These are phyloP conservation scores for Leontocebus nigricollis DNA, from an alignment of 2,797 vertebrate species.

Conservation along the genomic window DNA sequence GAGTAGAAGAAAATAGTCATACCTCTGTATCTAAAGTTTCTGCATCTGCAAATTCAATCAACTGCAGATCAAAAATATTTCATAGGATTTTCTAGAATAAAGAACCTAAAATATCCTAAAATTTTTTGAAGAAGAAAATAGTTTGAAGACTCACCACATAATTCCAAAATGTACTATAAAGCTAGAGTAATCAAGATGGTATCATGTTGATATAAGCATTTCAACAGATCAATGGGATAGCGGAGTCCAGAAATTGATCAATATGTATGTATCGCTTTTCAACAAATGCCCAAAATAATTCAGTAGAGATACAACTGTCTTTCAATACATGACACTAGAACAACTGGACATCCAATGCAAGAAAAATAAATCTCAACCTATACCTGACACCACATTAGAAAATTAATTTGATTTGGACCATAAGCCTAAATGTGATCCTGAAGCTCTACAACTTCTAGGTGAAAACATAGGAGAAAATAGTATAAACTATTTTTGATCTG, in stretches of 20 bases:
- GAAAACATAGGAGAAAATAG: background rate
- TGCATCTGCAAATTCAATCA: background rate
- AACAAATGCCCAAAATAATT: background rate
- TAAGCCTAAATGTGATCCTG: background rate
- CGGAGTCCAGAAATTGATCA: background rate
- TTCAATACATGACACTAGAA: background rate
- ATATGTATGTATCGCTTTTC: background rate
- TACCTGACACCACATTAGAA: background rate
- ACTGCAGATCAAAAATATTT: background rate
- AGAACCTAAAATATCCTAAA: background rate
- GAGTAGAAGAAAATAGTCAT: background rate
- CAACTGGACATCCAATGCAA: background rate
- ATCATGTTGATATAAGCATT: background rate
- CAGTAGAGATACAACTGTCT: background rate
- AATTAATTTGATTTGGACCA: background rate
- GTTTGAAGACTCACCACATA: background rate
- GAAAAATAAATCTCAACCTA: background rate
- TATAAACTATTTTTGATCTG: background rate
- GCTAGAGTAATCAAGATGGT: background rate
- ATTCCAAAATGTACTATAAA: background rate
- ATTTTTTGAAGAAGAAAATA: background rate
- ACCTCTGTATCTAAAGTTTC: background rate
- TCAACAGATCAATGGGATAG: no score
- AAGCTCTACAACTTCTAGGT: background rate
- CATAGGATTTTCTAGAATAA: background rate